Base-by-base conservation (phyloP, 37 sponge, comb jelly and placozoan genomes). In the Halisarca cf. caerulea region DNA sequence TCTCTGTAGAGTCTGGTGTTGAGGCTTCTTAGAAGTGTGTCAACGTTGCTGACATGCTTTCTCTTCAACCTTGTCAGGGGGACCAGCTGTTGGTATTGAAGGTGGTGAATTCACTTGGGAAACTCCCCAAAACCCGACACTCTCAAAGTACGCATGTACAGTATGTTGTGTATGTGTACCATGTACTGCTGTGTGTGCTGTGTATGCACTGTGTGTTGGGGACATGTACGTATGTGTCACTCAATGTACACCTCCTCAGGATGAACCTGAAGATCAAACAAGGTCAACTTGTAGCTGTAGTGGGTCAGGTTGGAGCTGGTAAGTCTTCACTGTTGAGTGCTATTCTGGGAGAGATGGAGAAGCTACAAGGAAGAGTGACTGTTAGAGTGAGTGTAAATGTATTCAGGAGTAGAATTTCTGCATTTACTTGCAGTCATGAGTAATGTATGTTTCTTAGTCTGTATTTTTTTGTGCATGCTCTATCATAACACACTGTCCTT, bases 281-380 rank as follows among this genome's bases (percentile, higher is more conserved):
- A 25, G 91, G 91, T 35, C 61, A 87, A 70, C 85, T 95, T 54
- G 88, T 95, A 36, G 90, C 91, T 24, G 68, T 95, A 30, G 93
- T 95, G 42, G 96, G 96, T 23, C 87, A 87, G n/a, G 96, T 95
- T 21, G 96, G 96, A 68, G 81, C 91, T 85, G 96, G 96, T 15
- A 95, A 95, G 84, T 90, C 89, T 17, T 91, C 91, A 35, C 86
- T 95, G 41, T 45, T 95, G 38, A 90, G 90, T 39, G 90, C 93
- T 40, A 58, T 95, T 53, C 70, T 95, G 81, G 96, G 96, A 42
- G 93, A 95, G 47, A 90, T 95, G 96, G 91, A 92, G 74, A 92
- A 90, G 38, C 45, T 84, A 23, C 24, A 60, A 11, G 96, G 96
- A 1, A 51, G 27, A 27, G 96, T 90, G 9, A 75, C 51, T 24